Percentiles rank a stretch among this genome's conserved stretches.
These are phyloP conservation scores for Ophion ventricosus DNA, from an alignment of 2,888 invertebrate species.

Conservation along the genomic window DNA sequence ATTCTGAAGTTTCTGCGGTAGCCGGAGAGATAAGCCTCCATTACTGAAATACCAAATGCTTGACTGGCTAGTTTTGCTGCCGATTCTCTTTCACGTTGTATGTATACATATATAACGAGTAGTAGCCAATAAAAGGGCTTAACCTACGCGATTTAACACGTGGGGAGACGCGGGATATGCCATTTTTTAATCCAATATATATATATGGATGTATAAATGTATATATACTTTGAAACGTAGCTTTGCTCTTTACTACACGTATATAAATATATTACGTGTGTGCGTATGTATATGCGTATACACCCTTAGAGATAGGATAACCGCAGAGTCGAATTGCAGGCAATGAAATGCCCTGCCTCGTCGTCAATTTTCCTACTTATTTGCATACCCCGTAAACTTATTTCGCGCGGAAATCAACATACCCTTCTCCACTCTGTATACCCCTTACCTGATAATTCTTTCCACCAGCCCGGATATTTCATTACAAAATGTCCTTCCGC, in stretches of 20 bases:
- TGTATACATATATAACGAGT: slow-evolving; percentile 5
- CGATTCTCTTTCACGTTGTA: slow-evolving; percentile 34
- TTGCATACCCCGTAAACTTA: not conserved
- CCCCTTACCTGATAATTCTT: not conserved
- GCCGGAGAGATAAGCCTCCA: slow-evolving; percentile 77
- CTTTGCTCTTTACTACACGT: slow-evolving; percentile 23
- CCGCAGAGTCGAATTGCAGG: slow-evolving; percentile 26
- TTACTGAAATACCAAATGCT: slow-evolving; percentile 78
- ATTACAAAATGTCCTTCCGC: too few species aligned
- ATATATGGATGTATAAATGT: not conserved
- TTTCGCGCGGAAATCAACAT: not conserved
- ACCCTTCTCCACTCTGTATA: not conserved
- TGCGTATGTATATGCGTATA: too few species aligned
- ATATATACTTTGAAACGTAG: not conserved
- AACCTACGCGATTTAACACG: not conserved
- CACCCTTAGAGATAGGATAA: not conserved
- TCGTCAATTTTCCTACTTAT: slow-evolving; percentile 23
- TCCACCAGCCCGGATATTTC: too few species aligned
- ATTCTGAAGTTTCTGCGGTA: slow-evolving; percentile 73
- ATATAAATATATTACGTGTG: not conserved
- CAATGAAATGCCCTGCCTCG: slow-evolving; percentile 33
- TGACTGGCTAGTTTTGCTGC: slow-evolving; percentile 70
- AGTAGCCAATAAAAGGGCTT: slow-evolving; percentile 25
- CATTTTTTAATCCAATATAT: slow-evolving; percentile 27
- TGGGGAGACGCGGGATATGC: not conserved